Conservation (phyloP, 2,888 invertebrate species). For the Autographa pulchrina region DNA sequence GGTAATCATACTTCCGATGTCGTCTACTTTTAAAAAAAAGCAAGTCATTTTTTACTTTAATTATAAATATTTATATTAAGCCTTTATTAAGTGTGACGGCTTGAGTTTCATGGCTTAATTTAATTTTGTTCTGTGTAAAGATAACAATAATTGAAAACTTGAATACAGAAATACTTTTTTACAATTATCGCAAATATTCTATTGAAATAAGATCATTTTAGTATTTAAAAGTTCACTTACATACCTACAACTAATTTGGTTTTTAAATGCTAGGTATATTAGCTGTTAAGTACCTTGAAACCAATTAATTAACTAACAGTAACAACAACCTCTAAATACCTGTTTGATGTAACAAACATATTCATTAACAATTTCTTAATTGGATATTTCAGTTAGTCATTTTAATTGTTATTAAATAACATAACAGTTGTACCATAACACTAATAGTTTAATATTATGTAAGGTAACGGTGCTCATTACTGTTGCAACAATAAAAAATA, state of each 20-base stretch:
- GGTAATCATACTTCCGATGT: too few species aligned
- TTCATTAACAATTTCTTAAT: background rate
- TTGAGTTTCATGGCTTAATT: conserved; percentile 4
- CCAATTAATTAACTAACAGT: background rate
- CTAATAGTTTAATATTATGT: background rate
- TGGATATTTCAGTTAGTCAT: background rate
- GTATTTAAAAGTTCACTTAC: too few species aligned
- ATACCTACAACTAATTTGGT: background rate
- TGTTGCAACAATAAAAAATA: background rate
- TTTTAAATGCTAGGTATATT: background rate
- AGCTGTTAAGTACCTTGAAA: background rate
- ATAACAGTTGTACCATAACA: background rate
- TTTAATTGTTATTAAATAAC: background rate
- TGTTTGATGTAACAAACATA: background rate
- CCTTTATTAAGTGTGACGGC: background rate
- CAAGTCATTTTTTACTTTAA: background rate
- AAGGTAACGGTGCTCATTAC: conserved; percentile 2
- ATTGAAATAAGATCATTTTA: too few species aligned
- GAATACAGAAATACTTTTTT: background rate
- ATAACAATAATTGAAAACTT: background rate
- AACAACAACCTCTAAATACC: background rate
- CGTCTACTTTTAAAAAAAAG: too few species aligned
- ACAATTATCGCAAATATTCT: background rate
- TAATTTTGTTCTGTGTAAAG: background rate
- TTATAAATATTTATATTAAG: background rate